Percentiles rank a stretch among this genome's conserved stretches.
Evolutionary conservation across 1,140 invertebrate genomes (phyloP).

Genomic region (Tetranychus urticae): DNA sequence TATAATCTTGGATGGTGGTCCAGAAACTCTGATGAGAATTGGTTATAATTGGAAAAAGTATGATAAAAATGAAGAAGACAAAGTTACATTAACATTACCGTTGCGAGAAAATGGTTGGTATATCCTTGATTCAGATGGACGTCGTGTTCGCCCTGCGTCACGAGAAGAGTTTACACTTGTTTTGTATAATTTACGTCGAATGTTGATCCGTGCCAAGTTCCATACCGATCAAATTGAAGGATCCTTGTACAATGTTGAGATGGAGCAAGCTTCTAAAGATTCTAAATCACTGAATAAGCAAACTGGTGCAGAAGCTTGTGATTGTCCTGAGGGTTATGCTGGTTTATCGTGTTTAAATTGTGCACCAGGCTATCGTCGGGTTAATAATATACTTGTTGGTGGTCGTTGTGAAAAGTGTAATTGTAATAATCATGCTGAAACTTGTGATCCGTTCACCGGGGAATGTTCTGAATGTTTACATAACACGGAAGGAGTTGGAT

Average conservation of each 20-base stretch:
- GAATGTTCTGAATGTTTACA: constrained; percentile 52
- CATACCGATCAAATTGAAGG: constrained; percentile 82
- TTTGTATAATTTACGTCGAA: constrained; percentile 44
- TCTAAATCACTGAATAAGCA: constrained; percentile 16
- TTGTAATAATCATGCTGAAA: constrained; percentile 63
- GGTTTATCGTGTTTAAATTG: constrained; percentile 65
- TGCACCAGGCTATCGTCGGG: constrained; percentile 52
- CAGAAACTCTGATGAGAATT: constrained; percentile 23
- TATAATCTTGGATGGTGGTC: constrained; percentile 48
- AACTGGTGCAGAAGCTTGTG: constrained; percentile 27
- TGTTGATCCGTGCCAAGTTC: constrained; percentile 70
- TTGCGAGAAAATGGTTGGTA: constrained; percentile 48
- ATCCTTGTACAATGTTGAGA: constrained; percentile 22
- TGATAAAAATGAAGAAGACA: constrained; percentile 18
- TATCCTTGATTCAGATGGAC: constrained; percentile 27
- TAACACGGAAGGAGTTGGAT: constrained; percentile 42
- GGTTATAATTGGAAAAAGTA: constrained; percentile 36
- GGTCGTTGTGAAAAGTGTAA: constrained; percentile 58
- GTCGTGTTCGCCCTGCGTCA: constrained; percentile 29
- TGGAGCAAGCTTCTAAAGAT: constrained; percentile 23
- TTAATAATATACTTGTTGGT: constrained; percentile 28
- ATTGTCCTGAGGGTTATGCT: constrained; percentile 34
- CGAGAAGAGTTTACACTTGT: constrained; percentile 56
- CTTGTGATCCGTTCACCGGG: constrained; percentile 49
- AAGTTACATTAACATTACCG: constrained; percentile 29